Base-by-base conservation (phyloP, 1,140 invertebrate species). In the Caerostris extrusa region DNA sequence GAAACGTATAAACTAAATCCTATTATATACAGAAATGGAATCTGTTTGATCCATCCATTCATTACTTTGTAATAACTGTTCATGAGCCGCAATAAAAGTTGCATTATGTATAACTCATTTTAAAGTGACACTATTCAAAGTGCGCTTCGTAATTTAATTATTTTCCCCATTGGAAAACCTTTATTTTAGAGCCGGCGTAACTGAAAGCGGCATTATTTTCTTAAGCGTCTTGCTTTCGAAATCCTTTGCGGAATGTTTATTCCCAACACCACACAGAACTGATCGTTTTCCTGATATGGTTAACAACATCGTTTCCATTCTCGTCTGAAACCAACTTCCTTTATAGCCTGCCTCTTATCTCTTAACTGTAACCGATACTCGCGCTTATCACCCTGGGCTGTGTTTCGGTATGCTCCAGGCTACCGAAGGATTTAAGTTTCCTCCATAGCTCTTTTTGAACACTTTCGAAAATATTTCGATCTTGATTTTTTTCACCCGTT, bases 221-320 rank as follows among this genome's bases (percentile, higher is more conserved):
- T 77, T 77, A 53, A 77, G 71, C 34, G 53, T 77, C 71, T 5
- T 77, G 71, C 71, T 77, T 34, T 34, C 34, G 34, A 34, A 34
- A 34, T 34, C 34, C 34, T 34, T 77, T 77, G 61, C 71, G 71
- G 34, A 77, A 34, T 87, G 57, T 87, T 87, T 77, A 77, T 77
- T 77, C 71, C 50, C 4, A 10, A 34, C 60, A 12, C 64, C 14
- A 57, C 53, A 69, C 50, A 57, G 64, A 5, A 6, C 87, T 50
- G 64, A 67, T 83, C 82, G 12, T 55, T 5, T 19, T 19, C 61
- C 10, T 61, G 87, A 89, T 89, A 89, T 67, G 58, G 87, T 56
- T 89, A 69, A 89, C 87, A 89, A 56, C 61, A 89, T 89, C 64
- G 87, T 89, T 71, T 89, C 87, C 87, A 89, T 89, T 88, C 87